Base-by-base conservation (phyloP, 2,113 vertebrate genomes). In the Elaphurus davidianus region DNA sequence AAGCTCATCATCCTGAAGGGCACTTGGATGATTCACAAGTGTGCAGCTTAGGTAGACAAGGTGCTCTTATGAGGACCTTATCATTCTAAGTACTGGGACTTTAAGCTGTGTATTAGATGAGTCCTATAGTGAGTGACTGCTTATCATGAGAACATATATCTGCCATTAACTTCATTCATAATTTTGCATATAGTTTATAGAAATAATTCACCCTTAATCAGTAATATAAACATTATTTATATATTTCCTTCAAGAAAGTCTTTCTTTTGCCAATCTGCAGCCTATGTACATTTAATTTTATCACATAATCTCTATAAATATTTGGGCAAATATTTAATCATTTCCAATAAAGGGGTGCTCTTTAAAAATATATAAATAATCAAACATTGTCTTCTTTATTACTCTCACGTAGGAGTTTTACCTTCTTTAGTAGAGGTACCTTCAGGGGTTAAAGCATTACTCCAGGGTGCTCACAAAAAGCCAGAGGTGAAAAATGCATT, bases 1-100 rank as follows among this genome's bases (percentile, higher is more conserved):
- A 98, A 98, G 62, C 97, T 97, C 92, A 95, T 97, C 96, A 96
- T 97, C 52, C 76, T 98, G 92, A 97, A 97, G 98, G 94, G 98
- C 91, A 89, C 98, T 98, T 97, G 93, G 96, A 60, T 91, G 74
- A 60, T 89, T 95, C 85, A 97, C 82, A 98, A 98, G 96, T 97
- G 13, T 84, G 76, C 78, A 62, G 88, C 88, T 96, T 96, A 95
- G 92, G 83, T 90, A 97, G 96, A 95, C 62, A 85, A 93, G 71
- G 86, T 97, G 83, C 83, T 95, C 55, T 97, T 94, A 81, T 62
- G 78, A 93, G 40, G 83, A 96, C 76, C 59, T 92, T 12, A 4
- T 82, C 62, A n/a, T 86, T 92, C 78, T 84, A 84, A 96, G 91
- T 89, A 81, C 52, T 94, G 43, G 64, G 87, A 96, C 86, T 40